Evolutionary conservation across 2,797 vertebrate species (phyloP), one percentile per base, ranked within the genome.

Genomic region (Lindbergichthys nudifrons): DNA sequence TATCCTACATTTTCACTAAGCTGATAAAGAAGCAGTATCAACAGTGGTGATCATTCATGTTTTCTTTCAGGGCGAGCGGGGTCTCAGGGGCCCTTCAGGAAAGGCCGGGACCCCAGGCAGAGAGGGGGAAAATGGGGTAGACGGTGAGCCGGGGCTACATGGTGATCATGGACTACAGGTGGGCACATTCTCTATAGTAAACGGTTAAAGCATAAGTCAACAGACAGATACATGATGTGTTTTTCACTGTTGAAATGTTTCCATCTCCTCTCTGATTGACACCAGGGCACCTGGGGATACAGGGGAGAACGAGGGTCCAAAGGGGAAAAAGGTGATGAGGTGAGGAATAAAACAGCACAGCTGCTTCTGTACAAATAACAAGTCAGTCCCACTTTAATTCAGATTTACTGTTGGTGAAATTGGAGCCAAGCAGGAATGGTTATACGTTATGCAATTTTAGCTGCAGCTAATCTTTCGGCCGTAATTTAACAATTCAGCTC

Each of bases 301-400:
- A 93, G 94, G 72, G 96, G 96, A 2, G 96, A 97, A 57, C 91
- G 86, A 13, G 96, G 96, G 11, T 82, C 89, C 45, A 72, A 90
- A 71, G 97, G 97, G 0, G 96, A 97, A 70, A 95, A 94, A 71
- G 97, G 97, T 54, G 97, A 97, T 16, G 95, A 97, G 95, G 97
- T 98, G 76, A 95, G 94, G 3, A 74, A 47, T 45, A 10, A 65
- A 53, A 62, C 18, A 1, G 46, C 42, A 65, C 42, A 59, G 62
- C 41, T 75, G 73, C 46, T 59, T 72, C 39, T 72, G 45, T 43
- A 5, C 10, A 8, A 3, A 32, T 32, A 59, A 42, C 15, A 11
- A 30, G 1, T 59, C 65, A 50, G n/a, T 19, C 0, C 7, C 15
- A 42, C 65, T 56, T 41, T 18, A 10, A 15, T 18, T 46, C 46